Evolutionary conservation across 2,113 vertebrate genomes (phyloP).

Genomic region (Synodontis membranacea): DNA sequence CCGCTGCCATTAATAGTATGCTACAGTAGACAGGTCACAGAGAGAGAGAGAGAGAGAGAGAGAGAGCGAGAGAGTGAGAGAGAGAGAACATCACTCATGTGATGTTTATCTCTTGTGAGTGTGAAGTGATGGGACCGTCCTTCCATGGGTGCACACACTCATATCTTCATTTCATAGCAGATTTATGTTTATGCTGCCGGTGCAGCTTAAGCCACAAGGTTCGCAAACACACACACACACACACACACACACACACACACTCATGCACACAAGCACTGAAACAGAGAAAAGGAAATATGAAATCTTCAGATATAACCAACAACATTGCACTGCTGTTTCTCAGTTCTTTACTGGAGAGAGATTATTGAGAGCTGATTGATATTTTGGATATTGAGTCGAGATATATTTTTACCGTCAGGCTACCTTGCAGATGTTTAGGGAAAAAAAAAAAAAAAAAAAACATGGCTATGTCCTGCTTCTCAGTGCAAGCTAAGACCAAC

Average conservation of each 20-base stretch:
- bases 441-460: too few species aligned
- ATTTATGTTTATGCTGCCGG: background rate
- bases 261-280: background rate
- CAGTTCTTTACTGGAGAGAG: background rate
- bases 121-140: constrained; percentile 31
- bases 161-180: constrained; percentile 28
- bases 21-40: constrained; percentile 7
- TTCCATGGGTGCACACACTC: background rate
- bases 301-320: background rate
- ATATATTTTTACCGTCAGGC: background rate
- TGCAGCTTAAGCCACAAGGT: background rate
- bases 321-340: background rate
- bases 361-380: background rate
- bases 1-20: background rate
- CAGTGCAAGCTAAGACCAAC: background rate
- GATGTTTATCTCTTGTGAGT: constrained; percentile 31
- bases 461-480: background rate
- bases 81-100: background rate
- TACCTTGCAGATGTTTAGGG: background rate
- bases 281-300: background rate
- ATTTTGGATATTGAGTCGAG: background rate
- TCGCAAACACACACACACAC: background rate
- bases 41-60: constrained; percentile 5
- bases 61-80: background rate
- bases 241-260: background rate